phyloP scores from a whole-genome alignment of 2,797 vertebrate species.

The Coregonus sp. region DNA sequence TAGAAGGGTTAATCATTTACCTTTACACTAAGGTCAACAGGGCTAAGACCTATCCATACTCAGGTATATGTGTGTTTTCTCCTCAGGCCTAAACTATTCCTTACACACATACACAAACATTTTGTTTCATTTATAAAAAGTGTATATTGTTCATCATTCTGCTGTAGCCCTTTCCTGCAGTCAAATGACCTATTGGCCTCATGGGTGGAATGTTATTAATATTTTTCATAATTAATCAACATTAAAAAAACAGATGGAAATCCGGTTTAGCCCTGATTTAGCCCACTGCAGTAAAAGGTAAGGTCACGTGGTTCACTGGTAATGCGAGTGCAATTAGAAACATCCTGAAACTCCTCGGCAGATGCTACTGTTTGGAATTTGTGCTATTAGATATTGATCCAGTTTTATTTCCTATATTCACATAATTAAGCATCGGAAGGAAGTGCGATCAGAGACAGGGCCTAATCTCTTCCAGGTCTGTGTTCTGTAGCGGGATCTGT shows the following conservation, averaged over 20 bases:
- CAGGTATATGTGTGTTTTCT: background rate
- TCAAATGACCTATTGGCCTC: too few relatives aligned
- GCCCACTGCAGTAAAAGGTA: background rate
- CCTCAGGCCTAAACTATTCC: background rate
- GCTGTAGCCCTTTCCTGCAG: background rate
- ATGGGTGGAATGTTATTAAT: too few relatives aligned
- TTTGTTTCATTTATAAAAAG: background rate
- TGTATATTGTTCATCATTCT: constrained; percentile 19
- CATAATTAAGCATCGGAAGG: constrained; percentile 76
- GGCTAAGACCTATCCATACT: background rate
- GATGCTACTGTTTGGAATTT: constrained; percentile 72
- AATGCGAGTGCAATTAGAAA: constrained; percentile 51
- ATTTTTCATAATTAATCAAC: too few relatives aligned
- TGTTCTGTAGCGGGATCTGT: too few relatives aligned
- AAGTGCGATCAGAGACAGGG: constrained; percentile 64
- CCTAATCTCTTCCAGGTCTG: constrained; percentile 66
- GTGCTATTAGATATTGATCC: constrained; percentile 75
- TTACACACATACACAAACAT: background rate
- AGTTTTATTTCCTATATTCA: constrained; percentile 69
- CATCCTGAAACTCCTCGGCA: constrained; percentile 40
- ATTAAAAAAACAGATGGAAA: too few relatives aligned
- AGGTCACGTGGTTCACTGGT: constrained; percentile 38
- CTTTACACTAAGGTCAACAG: constrained; percentile 1
- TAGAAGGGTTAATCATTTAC: background rate
- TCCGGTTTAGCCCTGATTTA: too few relatives aligned